A percentile compares a stretch with the other conserved stretches of the same genome.
Evolutionary conservation across 2,113 vertebrate genomes (phyloP).

Genomic region (Grallaria varia): DNA sequence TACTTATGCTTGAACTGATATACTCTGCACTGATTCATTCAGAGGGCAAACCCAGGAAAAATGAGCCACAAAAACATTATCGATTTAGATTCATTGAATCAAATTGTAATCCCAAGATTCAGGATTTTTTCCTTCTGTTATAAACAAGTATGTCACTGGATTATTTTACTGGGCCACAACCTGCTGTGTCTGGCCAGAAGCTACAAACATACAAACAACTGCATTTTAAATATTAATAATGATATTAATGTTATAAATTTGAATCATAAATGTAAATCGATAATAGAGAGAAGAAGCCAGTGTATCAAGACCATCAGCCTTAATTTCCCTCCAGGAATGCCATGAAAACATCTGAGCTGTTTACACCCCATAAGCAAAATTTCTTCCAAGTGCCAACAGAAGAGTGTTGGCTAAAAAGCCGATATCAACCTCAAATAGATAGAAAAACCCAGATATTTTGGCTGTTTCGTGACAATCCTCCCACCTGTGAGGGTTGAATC

Average conservation of each 20-base stretch:
- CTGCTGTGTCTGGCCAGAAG: not conserved
- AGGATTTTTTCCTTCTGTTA: not conserved
- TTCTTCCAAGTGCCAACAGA: not conserved
- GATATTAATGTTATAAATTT: not conserved
- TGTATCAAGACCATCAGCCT: too few relatives aligned
- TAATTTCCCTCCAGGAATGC: not conserved
- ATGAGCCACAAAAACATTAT: not conserved
- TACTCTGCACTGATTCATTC: slow-evolving; percentile 39
- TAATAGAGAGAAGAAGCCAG: not conserved
- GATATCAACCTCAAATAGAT: not conserved
- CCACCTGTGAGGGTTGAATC: not conserved
- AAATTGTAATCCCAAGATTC: not conserved
- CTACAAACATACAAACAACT: not conserved
- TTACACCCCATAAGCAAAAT: not conserved
- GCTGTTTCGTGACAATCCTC: not conserved
- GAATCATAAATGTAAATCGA: not conserved
- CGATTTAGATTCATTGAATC: slow-evolving; percentile 11
- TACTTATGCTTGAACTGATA: slow-evolving; percentile 45
- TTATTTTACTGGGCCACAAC: not conserved
- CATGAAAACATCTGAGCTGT: not conserved
- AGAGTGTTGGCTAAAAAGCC: not conserved
- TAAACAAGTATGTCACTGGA: not conserved
- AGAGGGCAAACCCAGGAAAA: not conserved
- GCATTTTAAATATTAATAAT: not conserved
- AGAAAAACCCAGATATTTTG: not conserved